Evolutionary conservation across 2,888 invertebrate genomes (phyloP).

Genomic region (Drosophila sordidula): DNA sequence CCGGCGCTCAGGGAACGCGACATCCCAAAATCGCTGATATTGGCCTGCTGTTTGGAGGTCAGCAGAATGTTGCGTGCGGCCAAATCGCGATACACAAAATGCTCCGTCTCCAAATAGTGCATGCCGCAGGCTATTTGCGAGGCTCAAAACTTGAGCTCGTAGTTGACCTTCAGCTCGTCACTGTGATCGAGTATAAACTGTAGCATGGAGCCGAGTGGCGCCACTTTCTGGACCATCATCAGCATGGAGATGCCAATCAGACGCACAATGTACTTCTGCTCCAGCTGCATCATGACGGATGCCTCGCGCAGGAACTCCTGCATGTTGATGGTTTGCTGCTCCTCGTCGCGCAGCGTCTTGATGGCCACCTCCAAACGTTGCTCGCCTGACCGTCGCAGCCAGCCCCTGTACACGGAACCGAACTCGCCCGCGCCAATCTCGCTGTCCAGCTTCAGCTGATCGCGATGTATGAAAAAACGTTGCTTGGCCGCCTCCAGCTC

Average conservation of each 20-base stretch:
- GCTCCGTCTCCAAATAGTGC: constrained; percentile 93
- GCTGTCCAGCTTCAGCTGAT: constrained; percentile 88
- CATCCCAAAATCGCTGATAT: constrained; percentile 97
- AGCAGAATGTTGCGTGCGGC: constrained; percentile 96
- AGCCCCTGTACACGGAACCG: constrained; percentile 94
- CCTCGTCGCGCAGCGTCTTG: constrained; percentile 93
- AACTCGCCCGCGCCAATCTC: constrained; percentile 96
- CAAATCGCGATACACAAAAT: constrained; percentile 96
- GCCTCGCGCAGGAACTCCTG: constrained; percentile 95
- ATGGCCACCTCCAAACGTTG: constrained; percentile 87
- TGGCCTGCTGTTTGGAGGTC: constrained; percentile 92
- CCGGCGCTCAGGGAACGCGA: constrained; percentile 93
- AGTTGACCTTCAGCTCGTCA: constrained; percentile 89
- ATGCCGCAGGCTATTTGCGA: constrained; percentile 96
- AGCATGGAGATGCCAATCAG: constrained; percentile 96
- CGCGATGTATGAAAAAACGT: constrained; percentile 88
- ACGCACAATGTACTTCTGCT: constrained; percentile 95
- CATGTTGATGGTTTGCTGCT: constrained; percentile 87
- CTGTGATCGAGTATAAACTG: constrained; percentile 90
- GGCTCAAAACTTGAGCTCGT: constrained; percentile 95
- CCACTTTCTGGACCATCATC: constrained; percentile 96
- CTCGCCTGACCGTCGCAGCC: constrained; percentile 79
- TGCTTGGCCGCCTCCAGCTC: constrained; percentile 66
- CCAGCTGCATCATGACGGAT: constrained; percentile 94
- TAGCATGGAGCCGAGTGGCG: constrained; percentile 94